A percentile compares a stretch with the other conserved stretches of the same genome.
These are phyloP conservation scores for Scalopus aquaticus DNA, from an alignment of 2,113 vertebrate genomes.

Conservation along the genomic window DNA sequence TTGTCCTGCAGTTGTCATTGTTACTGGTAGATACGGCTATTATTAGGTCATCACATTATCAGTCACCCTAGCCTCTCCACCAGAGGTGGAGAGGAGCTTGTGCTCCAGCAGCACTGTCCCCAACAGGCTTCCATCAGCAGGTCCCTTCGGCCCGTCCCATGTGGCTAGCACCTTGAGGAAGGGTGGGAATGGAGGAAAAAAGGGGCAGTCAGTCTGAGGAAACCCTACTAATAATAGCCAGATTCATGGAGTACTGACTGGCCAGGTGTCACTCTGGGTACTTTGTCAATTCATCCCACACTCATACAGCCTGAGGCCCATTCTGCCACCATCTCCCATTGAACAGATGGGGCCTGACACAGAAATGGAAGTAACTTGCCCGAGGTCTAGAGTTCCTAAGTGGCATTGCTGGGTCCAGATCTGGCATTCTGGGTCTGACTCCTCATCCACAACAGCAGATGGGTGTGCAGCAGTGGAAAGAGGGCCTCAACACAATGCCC, in stretches of 20 bases:
- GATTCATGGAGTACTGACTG: not conserved
- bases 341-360: not conserved
- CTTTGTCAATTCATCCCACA: not conserved
- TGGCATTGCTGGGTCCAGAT: not conserved
- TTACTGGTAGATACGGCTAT: not conserved
- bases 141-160: not conserved
- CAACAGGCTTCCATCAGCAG: not conserved
- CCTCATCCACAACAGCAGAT: not conserved
- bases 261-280: not conserved
- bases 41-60: not conserved
- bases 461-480: not conserved
- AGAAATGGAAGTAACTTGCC: not conserved
- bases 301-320: not conserved
- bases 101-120: not conserved
- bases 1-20: not conserved
- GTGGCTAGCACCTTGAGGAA: not conserved
- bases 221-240: not conserved
- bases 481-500: not conserved
- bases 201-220: not conserved
- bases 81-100: not conserved
- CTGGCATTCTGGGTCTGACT: accelerated
- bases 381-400: not conserved
- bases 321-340: not conserved
- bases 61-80: not conserved
- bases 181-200: not conserved